Evolutionary conservation across 53 echinoderm and acorn worm species (phyloP).

Genomic region (Paracentrotus lividus): DNA sequence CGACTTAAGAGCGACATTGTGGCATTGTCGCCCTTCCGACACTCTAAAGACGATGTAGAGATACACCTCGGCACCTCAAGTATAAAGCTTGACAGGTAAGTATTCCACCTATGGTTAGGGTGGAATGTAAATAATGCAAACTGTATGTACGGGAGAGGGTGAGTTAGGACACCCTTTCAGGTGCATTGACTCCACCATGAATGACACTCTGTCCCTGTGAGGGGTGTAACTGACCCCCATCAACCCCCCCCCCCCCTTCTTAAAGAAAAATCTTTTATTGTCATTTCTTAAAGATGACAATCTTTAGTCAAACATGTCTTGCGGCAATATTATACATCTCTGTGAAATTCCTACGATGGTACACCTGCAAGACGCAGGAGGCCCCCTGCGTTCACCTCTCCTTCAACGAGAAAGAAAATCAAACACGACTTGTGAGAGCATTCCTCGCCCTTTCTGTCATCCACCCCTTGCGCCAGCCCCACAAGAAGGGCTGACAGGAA

Average conservation of each 20-base stretch:
- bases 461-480: not conserved
- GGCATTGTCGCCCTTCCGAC: too few species aligned
- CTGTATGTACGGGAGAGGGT: not conserved
- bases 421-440: constrained; percentile 36
- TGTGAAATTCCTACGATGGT: not conserved
- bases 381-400: constrained; percentile 40
- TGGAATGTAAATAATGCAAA: constrained; percentile 42
- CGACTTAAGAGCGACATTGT: too few species aligned
- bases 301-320: constrained; percentile 57
- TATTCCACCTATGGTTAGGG: constrained; percentile 25
- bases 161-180: not conserved
- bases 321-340: constrained; percentile 5
- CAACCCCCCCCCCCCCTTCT: not conserved
- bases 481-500: not conserved
- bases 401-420: constrained; percentile 41
- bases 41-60: too few species aligned
- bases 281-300: constrained; percentile 40
- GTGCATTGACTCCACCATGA: not conserved
- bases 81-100: constrained; percentile 14
- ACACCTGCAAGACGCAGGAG: constrained; percentile 28
- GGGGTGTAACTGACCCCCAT: constrained; percentile 31
- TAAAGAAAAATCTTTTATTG: constrained; percentile 1
- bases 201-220: not conserved
- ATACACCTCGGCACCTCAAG: not conserved
- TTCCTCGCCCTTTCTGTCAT: constrained; percentile 7